Conservation (phyloP, 2,797 vertebrate species). For the Pseudopleuronectes americanus region DNA sequence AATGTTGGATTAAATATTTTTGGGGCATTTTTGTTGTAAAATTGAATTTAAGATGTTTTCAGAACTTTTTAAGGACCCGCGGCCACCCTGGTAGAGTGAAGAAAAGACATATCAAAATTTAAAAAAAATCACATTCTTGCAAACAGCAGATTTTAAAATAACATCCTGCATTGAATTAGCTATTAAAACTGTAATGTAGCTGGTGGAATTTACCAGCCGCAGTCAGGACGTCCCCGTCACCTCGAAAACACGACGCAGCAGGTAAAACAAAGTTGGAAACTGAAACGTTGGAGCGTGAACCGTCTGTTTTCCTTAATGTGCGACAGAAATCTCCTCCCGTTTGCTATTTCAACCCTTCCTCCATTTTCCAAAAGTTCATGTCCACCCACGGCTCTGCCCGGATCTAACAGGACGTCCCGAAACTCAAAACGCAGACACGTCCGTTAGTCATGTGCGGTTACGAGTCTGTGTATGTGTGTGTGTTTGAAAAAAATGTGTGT, state of each 20-base stretch:
- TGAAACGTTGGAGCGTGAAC: not conserved
- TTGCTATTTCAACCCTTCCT: conserved; percentile 50
- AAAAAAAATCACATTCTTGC: no score
- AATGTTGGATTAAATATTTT: no score
- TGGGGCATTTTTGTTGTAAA: no score
- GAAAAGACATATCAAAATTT: not conserved
- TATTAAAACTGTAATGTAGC: not conserved
- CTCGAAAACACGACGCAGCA: conserved; percentile 1
- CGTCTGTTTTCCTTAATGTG: not conserved
- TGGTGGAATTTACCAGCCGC: not conserved
- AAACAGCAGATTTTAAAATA: not conserved
- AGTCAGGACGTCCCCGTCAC: not conserved
- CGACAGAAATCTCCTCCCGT: conserved; percentile 12
- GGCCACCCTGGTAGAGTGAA: no score
- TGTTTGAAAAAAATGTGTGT: conserved; percentile 12
- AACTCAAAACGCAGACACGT: not conserved
- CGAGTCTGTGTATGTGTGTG: conserved; percentile 8
- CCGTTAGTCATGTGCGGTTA: not conserved
- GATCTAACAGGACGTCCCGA: conserved; percentile 37
- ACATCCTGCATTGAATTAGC: not conserved
- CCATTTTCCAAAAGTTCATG: conserved; percentile 21
- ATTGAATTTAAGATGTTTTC: no score
- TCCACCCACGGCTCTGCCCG: conserved; percentile 2
- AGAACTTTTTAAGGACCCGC: no score
- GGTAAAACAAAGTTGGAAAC: conserved; percentile 2